A percentile compares a stretch with the other conserved stretches of the same genome.
Evolutionary conservation across 1,140 invertebrate genomes (phyloP).

Genomic region (Drosophila tristis): DNA sequence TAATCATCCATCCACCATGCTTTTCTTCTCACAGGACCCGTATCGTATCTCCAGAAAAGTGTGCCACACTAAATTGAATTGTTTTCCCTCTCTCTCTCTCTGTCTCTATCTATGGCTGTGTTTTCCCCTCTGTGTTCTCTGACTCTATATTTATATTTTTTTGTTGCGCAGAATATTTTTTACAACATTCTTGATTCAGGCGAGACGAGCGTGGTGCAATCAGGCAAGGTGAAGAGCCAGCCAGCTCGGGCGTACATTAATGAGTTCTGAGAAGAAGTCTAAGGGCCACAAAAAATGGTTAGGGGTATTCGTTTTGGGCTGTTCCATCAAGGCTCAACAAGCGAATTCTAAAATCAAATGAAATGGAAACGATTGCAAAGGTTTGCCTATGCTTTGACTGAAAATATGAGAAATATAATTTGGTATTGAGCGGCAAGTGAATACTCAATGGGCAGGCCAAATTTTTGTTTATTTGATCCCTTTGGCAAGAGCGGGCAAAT

Average conservation of each 20-base stretch:
- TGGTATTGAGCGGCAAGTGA: neutral
- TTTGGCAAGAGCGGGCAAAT: no score
- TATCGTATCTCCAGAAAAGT: neutral
- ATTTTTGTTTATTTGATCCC: no score
- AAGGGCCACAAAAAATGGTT: conserved; percentile 18
- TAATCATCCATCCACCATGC: conserved; percentile 12
- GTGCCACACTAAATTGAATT: conserved; percentile 10
- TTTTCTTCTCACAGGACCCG: conserved; percentile 55
- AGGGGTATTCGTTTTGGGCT: conserved; percentile 3
- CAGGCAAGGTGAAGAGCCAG: conserved; percentile 46
- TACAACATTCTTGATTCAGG: no score
- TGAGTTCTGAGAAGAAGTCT: conserved; percentile 54
- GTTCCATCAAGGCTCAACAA: conserved; percentile 7
- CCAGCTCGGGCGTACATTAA: conserved; percentile 46
- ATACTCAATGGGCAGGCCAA: neutral
- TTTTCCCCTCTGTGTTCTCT: neutral
- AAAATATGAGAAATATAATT: conserved; percentile 2
- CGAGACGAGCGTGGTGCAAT: conserved; percentile 14
- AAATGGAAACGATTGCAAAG: conserved; percentile 20
- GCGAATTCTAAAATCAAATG: conserved; percentile 35
- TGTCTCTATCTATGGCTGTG: neutral
- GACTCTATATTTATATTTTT: neutral
- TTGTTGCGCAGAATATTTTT: conserved; percentile 25
- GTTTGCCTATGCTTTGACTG: neutral
- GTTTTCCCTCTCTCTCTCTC: neutral